Base-by-base conservation (phyloP, 2,113 vertebrate species). In the Axis porcinus region DNA sequence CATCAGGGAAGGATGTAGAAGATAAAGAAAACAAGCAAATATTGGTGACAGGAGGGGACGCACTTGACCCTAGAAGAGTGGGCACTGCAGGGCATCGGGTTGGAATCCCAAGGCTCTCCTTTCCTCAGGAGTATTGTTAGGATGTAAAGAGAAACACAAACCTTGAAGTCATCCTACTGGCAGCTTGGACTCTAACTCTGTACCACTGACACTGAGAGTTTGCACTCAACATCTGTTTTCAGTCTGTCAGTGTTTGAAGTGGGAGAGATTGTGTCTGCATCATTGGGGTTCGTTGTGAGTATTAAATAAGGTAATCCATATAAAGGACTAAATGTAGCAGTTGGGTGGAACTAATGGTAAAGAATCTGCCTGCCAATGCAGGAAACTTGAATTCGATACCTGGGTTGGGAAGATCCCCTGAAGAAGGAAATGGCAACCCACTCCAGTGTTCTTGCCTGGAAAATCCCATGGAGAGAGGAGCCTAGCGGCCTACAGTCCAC, bases 81-180 rank as follows among this genome's bases (percentile, higher is more conserved):
- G 43, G 17, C 2, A 27, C 17, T 47, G 4, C 12, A 55, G 40
- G 30, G 11, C 14, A n/a, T 14, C 55, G 47, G 5, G 13, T 13
- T 16, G 1, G 1, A 14, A 74, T 7, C 8, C 25, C n/a, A 45
- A 1, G 0, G 47, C 0, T 40, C 40, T 67, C 27, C 12, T 58
- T 67, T 64, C 9, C 60, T 60, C 58, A 45, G 5, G 17, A 3
- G 14, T 33, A 11, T 55, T 17, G 0, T 33, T 43, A 6, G 14
- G 28, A 33, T 25, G 3, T 45, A 52, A 83, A 62, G n/a, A 89
- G 30, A 78, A 82, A 28, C 6, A 47, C 2, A 45, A 6, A 43
- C 27, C 16, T 92, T 21, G 7, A 6, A 11, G 11, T 40, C 28
- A 57, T 40, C 2, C 23, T 45, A 3, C 6, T 15, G 88, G 30